Evolutionary conservation across 2,888 invertebrate species (phyloP).

Genomic region (Chrysolina americana): DNA sequence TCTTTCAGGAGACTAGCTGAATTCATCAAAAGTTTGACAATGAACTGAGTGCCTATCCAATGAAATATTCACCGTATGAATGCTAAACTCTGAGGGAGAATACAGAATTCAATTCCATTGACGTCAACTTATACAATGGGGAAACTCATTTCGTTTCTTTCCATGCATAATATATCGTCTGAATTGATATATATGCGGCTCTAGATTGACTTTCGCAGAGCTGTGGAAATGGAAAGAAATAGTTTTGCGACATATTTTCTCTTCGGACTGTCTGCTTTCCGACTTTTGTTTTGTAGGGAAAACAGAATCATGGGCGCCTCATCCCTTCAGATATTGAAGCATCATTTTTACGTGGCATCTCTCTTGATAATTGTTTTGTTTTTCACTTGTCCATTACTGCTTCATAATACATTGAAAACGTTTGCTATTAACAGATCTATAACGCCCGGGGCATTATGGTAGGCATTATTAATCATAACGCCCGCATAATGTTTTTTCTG

Average conservation of each 20-base stretch:
- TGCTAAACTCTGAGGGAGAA: background rate
- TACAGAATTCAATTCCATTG: slow-evolving; percentile 17
- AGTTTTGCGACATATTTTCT: slow-evolving; percentile 18
- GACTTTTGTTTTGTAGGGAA: background rate
- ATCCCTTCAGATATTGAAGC: no score
- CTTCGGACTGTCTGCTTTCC: background rate
- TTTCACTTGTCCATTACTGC: background rate
- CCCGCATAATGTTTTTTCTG: no score
- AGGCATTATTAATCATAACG: no score
- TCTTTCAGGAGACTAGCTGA: background rate
- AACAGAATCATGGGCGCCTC: background rate
- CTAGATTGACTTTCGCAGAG: background rate
- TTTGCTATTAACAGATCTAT: no score
- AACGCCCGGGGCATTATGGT: no score
- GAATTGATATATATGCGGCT: slow-evolving; percentile 10
- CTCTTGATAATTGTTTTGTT: background rate
- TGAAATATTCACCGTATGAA: slow-evolving; percentile 12
- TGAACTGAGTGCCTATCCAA: background rate
- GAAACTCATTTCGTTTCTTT: slow-evolving; percentile 3
- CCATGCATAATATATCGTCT: slow-evolving; percentile 10
- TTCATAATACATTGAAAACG: no score
- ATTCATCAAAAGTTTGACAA: background rate
- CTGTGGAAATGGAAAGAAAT: background rate
- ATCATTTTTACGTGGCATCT: background rate
- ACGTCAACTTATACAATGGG: slow-evolving; percentile 10